phyloP scores from a whole-genome alignment of 2,888 invertebrate genomes.

The Sphecodes monilicornis region DNA sequence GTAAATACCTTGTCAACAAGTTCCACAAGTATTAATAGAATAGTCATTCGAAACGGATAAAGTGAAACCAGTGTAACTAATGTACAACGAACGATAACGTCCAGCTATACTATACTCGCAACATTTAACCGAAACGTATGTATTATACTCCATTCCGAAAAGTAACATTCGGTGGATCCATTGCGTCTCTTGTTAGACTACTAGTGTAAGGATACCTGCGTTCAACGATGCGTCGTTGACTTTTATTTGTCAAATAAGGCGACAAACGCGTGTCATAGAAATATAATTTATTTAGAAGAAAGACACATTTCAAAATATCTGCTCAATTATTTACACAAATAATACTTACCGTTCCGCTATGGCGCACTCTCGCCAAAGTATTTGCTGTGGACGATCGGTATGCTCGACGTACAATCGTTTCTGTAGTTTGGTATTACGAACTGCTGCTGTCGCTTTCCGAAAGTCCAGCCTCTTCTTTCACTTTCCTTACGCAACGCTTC shows the following conservation, averaged over 20 bases:
- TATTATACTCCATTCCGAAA: background rate
- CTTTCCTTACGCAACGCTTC: constrained; percentile 84
- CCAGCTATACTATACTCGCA: background rate
- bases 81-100: background rate
- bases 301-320: background rate
- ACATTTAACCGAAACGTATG: background rate
- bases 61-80: background rate
- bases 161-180: background rate
- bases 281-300: constrained; percentile 45
- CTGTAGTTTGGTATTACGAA: constrained; percentile 23
- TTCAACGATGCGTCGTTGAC: background rate
- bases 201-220: background rate
- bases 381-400: background rate
- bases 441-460: constrained; percentile 88
- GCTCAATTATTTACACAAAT: constrained; percentile 2
- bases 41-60: background rate
- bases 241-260: background rate
- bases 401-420: background rate
- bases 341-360: background rate
- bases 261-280: constrained; percentile 6
- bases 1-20: background rate
- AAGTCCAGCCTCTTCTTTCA: constrained; percentile 88
- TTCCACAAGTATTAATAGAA: constrained; percentile 17
- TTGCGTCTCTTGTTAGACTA: background rate
- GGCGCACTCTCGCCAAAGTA: background rate